These are phyloP conservation scores for Pterophyllum scalare DNA, from an alignment of 2,113 vertebrate genomes.

Conservation along the genomic window DNA sequence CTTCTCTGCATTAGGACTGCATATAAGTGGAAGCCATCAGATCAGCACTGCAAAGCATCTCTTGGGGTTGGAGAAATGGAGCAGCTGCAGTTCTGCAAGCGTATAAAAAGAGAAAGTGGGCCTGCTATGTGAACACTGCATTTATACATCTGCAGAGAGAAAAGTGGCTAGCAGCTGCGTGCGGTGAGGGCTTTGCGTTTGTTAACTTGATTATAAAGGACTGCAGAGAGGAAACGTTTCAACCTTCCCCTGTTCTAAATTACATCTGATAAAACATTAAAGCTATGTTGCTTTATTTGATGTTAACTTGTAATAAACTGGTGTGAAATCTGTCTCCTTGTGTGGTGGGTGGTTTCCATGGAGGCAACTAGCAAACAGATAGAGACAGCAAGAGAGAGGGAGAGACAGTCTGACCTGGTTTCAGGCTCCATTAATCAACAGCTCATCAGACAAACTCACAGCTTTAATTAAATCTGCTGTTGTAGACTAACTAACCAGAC, in stretches of 20 bases:
- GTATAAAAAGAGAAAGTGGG: conserved; percentile 13
- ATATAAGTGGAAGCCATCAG: background rate
- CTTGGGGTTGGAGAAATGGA: conserved; percentile 28
- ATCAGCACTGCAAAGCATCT: conserved; percentile 21
- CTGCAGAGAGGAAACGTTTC: background rate
- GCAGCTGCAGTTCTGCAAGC: conserved; percentile 52
- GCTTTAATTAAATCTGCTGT: conserved; percentile 71
- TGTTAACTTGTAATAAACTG: background rate
- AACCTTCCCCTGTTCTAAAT: background rate
- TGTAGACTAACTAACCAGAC: conserved; percentile 38
- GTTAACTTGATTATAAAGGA: background rate
- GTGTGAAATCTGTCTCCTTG: background rate
- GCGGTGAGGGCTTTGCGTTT: background rate
- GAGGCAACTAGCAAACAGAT: conserved; percentile 3
- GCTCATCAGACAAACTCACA: conserved; percentile 58
- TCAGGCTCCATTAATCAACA: conserved; percentile 72
- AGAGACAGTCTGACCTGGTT: conserved; percentile 66
- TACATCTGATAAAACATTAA: background rate
- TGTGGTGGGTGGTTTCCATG: conserved; percentile 3
- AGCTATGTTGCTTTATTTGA: background rate
- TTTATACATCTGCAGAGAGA: conserved; percentile 3
- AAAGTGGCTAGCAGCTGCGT: background rate
- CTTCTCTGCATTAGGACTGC: conserved; percentile 13
- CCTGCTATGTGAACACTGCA: conserved; percentile 10
- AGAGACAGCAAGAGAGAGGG: conserved; percentile 8